Conservation (phyloP, 2,113 vertebrate genomes). For the Mobula birostris region DNA sequence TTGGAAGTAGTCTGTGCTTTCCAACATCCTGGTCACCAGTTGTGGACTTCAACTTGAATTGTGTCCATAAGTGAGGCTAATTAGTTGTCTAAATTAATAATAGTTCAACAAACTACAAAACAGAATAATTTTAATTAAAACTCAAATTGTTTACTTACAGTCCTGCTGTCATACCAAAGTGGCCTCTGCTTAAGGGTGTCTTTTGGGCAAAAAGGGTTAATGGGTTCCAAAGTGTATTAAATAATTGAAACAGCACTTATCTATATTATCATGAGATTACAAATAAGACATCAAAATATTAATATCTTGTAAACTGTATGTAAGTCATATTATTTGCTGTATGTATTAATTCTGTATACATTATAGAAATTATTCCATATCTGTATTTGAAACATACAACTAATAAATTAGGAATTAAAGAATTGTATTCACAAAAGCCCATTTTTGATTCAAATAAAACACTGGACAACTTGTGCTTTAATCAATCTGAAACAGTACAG, state of each 20-base stretch:
- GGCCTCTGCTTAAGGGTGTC: neutral
- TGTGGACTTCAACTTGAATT: neutral
- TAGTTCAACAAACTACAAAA: neutral
- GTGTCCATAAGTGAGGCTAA: neutral
- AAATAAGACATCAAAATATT: neutral
- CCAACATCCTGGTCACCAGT: neutral
- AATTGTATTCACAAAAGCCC: neutral
- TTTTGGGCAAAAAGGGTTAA: constrained; percentile 10
- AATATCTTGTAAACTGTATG: neutral
- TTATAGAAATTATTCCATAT: neutral
- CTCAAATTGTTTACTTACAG: neutral
- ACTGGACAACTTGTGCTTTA: neutral
- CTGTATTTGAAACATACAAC: neutral
- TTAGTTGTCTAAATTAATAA: neutral
- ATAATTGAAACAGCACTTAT: neutral
- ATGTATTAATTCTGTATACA: neutral
- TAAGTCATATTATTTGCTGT: neutral
- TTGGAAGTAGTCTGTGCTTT: neutral
- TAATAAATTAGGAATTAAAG: neutral
- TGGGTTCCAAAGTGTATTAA: neutral
- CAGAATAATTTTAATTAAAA: neutral
- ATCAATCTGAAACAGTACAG: neutral
- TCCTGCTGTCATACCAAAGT: neutral
- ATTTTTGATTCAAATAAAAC: constrained; percentile 17
- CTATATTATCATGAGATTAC: neutral